Conservation (phyloP, 2,113 vertebrate genomes). For the Narcine bancroftii region DNA sequence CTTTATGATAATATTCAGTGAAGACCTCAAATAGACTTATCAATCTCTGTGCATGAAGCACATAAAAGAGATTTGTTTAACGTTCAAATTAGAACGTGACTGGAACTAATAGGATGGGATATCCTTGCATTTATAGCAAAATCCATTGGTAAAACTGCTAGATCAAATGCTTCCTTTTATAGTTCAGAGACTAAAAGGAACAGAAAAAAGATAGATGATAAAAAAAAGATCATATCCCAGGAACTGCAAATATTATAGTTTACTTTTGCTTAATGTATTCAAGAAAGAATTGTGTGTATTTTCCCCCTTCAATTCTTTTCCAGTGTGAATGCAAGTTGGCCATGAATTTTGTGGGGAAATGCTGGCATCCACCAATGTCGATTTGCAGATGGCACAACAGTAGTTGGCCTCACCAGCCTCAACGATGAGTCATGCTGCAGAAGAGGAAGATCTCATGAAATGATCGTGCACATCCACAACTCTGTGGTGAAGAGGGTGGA, state of each 20-base stretch:
- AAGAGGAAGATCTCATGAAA: too few species aligned
- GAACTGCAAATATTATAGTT: neutral
- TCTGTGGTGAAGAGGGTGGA: too few species aligned
- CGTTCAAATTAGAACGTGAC: conserved; percentile 20
- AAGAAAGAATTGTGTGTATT: neutral
- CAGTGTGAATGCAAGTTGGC: neutral
- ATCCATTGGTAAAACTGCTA: conserved; percentile 29
- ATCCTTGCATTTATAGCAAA: conserved; percentile 24
- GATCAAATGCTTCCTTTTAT: conserved; percentile 10
- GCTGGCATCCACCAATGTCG: too few species aligned
- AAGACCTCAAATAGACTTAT: conserved; percentile 42
- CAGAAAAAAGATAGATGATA: neutral
- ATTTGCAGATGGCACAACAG: too few species aligned
- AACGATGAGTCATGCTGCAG: too few species aligned
- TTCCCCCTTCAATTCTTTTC: neutral
- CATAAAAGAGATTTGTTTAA: conserved; percentile 9
- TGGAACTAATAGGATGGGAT: conserved; percentile 23
- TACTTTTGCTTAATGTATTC: neutral
- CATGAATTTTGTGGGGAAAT: too few species aligned
- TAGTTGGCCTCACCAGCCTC: too few species aligned
- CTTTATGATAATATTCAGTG: conserved; percentile 43
- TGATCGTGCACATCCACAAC: too few species aligned
- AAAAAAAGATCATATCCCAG: conserved; percentile 17
- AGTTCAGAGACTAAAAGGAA: neutral
- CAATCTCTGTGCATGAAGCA: neutral